Evolutionary conservation across 2,797 vertebrate species (phyloP).

Genomic region (Dipus sagitta): DNA sequence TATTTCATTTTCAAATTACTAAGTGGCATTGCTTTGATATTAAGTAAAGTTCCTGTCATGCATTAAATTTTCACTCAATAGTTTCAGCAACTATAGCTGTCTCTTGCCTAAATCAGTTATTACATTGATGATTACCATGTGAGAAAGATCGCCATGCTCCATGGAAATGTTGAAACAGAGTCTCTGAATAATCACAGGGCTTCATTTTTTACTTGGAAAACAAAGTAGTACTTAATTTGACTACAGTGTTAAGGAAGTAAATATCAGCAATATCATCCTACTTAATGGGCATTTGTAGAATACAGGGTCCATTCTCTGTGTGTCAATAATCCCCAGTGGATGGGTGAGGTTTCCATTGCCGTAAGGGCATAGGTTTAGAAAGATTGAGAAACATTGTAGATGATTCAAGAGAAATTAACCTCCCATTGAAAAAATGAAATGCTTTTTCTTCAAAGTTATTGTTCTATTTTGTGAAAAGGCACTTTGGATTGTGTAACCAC

Average conservation of each 20-base stretch:
- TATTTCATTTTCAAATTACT: not conserved
- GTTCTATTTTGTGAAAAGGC: constrained; percentile 24
- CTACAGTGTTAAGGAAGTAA: constrained; percentile 10
- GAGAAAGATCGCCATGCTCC: not conserved
- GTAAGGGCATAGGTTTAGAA: constrained; percentile 30
- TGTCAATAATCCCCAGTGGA: constrained; percentile 14
- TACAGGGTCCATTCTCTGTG: constrained; percentile 15
- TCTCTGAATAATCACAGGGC: not conserved
- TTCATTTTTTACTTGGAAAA: not conserved
- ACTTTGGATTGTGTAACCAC: constrained; percentile 48
- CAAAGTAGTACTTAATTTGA: constrained; percentile 34
- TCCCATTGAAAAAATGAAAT: constrained; percentile 59
- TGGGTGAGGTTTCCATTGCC: not conserved
- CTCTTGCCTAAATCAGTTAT: not conserved
- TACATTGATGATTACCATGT: not conserved
- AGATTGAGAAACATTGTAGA: constrained; percentile 27
- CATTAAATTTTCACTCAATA: not conserved
- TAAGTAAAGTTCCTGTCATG: not conserved
- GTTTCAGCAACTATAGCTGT: not conserved
- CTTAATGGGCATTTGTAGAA: not conserved
- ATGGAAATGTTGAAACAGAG: not conserved
- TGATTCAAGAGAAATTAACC: constrained; percentile 64
- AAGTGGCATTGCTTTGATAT: not conserved
- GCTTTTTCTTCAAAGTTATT: constrained; percentile 56
- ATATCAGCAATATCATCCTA: constrained; percentile 22